These are phyloP conservation scores for Orientallactaga bullata DNA, from an alignment of 2,113 vertebrate species.

Conservation along the genomic window DNA sequence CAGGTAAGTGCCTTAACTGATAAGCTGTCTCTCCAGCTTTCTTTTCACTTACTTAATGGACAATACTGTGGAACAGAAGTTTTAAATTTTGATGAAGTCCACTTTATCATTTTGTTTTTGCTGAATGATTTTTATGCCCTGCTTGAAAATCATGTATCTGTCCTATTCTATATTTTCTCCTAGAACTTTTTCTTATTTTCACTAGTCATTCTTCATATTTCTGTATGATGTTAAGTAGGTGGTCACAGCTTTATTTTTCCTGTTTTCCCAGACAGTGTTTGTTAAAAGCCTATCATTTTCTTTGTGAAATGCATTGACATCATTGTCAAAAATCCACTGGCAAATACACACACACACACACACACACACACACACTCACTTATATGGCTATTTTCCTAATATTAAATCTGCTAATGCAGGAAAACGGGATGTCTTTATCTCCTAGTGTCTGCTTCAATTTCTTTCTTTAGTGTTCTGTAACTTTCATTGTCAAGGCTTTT, in stretches of 20 bases:
- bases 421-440: not conserved
- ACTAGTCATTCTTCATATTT: not conserved
- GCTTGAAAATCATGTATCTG: not conserved
- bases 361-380: not conserved
- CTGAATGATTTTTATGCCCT: not conserved
- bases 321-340: not conserved
- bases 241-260: not conserved
- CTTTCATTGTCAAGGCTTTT: not conserved
- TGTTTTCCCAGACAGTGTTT: not conserved
- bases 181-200: not conserved
- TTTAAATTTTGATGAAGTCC: not conserved
- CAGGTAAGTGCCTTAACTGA: too few relatives aligned
- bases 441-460: not conserved
- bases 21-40: too few relatives aligned
- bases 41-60: slow-evolving; percentile 18
- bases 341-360: too few relatives aligned
- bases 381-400: not conserved
- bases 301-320: not conserved
- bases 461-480: not conserved
- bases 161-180: not conserved
- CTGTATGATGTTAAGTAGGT: not conserved
- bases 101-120: not conserved
- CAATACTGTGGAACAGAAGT: not conserved
- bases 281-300: not conserved
- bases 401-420: not conserved